Base-by-base conservation (phyloP, 2,888 invertebrate genomes). In the Phoronis australis region DNA sequence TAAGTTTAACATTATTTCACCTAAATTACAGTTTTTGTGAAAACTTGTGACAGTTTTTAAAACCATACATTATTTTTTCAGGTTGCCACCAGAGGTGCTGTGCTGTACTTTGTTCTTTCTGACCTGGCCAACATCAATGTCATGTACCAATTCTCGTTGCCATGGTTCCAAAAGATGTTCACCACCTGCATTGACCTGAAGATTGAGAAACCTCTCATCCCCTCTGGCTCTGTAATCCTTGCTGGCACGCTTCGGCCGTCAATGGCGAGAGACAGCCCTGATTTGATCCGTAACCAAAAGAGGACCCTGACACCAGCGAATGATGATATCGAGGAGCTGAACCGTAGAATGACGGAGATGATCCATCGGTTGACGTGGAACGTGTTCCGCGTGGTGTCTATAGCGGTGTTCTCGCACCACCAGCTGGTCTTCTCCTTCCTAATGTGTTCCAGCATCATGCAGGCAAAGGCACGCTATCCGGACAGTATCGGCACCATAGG, bases 141-240 rank as follows among this genome's bases (percentile, higher is more conserved):
- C 46, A 76, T 76, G 76, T 76, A 76, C 61, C 76, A 76, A 65
- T 76, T 73, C 58, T 76, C 76, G 1, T 60, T 76, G 24, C 59
- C 64, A 41, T 76, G 74, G 74, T 76, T 76, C 65, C 71, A 75
- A 56, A 64, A 62, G 43, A 68, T 72, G 63, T 76, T 76, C 50
- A 64, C 61, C 15, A 58, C 64, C 26, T 70, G 72, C 51, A 73
- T 75, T 49, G 57, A 62, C 45, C 50, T 52, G 35, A 37, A 18
- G 26, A 12, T 24, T 18, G 48, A 50, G 50, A 25, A 51, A 48
- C 6, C 24, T 44, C 6, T 20, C 42, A 21, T 35, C 51, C n/a
- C 55, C 53, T 9, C 23, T 49, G 37, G 27, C 6, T 18, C 15
- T 3, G 21, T 12, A n/a, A 27, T 23, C 24, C 43, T 44, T 15